A percentile compares a stretch with the other conserved stretches of the same genome.
Conservation (phyloP, 2,113 vertebrate genomes). For the Chionis minor region DNA sequence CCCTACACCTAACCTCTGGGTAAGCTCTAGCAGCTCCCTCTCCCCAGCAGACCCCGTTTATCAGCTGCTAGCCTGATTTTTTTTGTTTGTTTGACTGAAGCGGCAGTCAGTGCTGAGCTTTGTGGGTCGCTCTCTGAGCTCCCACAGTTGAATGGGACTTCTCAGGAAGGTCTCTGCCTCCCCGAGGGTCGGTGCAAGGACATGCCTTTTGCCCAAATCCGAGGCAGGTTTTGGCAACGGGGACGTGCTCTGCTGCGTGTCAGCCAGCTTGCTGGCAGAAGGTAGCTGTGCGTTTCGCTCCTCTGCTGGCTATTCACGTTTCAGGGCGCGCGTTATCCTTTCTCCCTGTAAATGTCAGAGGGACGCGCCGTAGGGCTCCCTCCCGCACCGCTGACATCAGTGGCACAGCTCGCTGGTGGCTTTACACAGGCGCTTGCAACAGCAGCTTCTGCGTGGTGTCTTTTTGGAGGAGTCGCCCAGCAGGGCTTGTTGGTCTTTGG, state of each 20-base stretch:
- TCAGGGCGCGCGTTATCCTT: accelerated
- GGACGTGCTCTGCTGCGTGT: background rate
- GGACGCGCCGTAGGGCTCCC: accelerated
- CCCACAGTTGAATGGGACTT: accelerated
- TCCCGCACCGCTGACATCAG: accelerated
- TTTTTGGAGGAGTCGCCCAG: background rate
- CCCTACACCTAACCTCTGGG: background rate
- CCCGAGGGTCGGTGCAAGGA: background rate
- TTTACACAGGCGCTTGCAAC: accelerated
- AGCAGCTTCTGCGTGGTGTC: background rate
- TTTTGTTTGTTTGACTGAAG: too few species aligned
- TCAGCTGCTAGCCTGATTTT: background rate
- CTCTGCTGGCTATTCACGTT: background rate
- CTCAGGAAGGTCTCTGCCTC: background rate
- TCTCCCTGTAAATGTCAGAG: background rate
- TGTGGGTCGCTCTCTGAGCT: background rate
- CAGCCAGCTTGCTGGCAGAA: background rate
- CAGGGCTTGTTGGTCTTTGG: background rate
- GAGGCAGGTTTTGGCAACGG: background rate
- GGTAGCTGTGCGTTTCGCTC: background rate
- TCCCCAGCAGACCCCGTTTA: background rate
- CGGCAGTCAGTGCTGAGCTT: background rate
- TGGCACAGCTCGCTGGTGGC: background rate
- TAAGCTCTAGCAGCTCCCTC: background rate
- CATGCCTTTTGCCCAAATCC: background rate